Evolutionary conservation across 2,888 invertebrate species (phyloP).

Genomic region (Meta bourneti): DNA sequence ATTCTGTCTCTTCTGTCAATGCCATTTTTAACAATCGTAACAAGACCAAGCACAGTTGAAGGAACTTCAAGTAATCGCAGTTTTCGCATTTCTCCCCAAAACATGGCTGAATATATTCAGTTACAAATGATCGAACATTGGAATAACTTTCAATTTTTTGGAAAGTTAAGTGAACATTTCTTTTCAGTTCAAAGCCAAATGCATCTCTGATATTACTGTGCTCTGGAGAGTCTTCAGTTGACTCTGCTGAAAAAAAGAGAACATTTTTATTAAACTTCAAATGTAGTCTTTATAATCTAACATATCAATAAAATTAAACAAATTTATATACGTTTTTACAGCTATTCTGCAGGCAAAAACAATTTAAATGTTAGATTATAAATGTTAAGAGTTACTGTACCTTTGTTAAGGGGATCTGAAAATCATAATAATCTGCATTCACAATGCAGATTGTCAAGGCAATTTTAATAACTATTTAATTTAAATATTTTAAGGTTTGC

Average conservation of each 20-base stretch:
- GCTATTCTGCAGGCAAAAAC: too few species aligned
- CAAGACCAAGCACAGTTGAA: conserved; percentile 62
- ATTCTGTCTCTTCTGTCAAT: conserved; percentile 41
- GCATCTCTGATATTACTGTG: conserved; percentile 35
- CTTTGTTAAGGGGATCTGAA: neutral
- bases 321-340: too few species aligned
- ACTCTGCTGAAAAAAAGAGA: conserved; percentile 22
- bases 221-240: conserved; percentile 2
- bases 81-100: conserved; percentile 52
- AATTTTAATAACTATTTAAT: too few species aligned
- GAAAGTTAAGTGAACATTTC: conserved; percentile 53
- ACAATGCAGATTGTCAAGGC: too few species aligned
- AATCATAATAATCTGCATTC: too few species aligned
- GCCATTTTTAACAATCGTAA: conserved; percentile 47
- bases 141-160: conserved; percentile 42
- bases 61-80: conserved; percentile 58
- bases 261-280: too few species aligned
- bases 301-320: too few species aligned
- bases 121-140: conserved; percentile 34
- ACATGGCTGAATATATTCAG: conserved; percentile 54
- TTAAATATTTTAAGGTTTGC: too few species aligned
- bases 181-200: conserved; percentile 31
- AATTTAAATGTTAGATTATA: too few species aligned
- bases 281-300: too few species aligned
- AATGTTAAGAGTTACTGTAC: neutral